phyloP scores from a whole-genome alignment of 2,797 vertebrate genomes.

The Galago senegalensis region DNA sequence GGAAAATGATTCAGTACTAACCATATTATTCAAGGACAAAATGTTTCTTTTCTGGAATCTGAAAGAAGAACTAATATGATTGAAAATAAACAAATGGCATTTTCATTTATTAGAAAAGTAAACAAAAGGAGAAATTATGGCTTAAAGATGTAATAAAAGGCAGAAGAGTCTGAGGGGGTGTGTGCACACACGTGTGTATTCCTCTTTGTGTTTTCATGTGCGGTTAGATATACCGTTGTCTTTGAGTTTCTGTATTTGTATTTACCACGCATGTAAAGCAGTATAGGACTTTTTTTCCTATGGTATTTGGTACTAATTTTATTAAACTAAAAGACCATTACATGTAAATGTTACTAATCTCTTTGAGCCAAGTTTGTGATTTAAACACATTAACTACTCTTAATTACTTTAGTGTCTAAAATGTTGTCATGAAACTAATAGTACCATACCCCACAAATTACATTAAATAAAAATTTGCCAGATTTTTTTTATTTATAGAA shows the following conservation, averaged over 20 bases:
- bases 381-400: background rate
- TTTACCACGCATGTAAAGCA: background rate
- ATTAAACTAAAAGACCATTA: background rate
- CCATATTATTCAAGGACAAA: background rate
- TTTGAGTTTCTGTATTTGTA: slow-evolving; percentile 21
- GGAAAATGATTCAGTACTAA: background rate
- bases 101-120: slow-evolving; percentile 27
- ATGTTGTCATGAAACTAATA: background rate
- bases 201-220: background rate
- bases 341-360: background rate
- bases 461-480: background rate
- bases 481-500: slow-evolving; percentile 30
- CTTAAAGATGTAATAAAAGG: background rate
- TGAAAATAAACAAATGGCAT: background rate
- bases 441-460: background rate
- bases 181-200: background rate
- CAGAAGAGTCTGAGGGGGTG: background rate
- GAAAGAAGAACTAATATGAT: background rate
- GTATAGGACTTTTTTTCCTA: background rate
- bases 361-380: background rate
- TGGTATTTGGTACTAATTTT: background rate
- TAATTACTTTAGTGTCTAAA: slow-evolving; percentile 1
- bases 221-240: background rate
- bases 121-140: background rate
- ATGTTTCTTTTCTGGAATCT: background rate